Percentiles rank a stretch among this genome's conserved stretches.
Evolutionary conservation across 2,797 vertebrate genomes (phyloP).

Genomic region (Sebastes steindachneri): DNA sequence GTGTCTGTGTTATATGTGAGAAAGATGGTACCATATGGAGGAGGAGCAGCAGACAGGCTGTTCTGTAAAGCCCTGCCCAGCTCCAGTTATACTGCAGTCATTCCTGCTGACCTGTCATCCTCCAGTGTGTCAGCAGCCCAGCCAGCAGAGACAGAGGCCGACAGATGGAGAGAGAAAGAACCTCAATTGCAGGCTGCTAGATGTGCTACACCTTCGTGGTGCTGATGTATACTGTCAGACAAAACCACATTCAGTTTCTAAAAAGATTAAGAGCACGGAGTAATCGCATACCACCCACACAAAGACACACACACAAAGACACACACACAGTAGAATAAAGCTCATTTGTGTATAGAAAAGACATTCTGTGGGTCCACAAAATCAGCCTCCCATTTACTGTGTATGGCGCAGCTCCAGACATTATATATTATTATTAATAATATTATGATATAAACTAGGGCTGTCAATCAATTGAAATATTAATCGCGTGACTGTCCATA

Average conservation of each 20-base stretch:
- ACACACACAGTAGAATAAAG: not conserved
- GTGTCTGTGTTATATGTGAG: conserved; percentile 27
- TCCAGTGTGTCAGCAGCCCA: conserved; percentile 53
- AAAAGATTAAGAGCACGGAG: not conserved
- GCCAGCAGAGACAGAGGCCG: conserved; percentile 8
- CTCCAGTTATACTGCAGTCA: conserved; percentile 68
- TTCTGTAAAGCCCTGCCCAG: conserved; percentile 60
- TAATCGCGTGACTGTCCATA: too few species aligned
- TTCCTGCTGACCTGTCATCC: conserved; percentile 75
- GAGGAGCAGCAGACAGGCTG: conserved; percentile 67
- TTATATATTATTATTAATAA: too few species aligned
- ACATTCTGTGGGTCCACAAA: too few species aligned
- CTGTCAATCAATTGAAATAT: too few species aligned
- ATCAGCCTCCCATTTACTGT: too few species aligned
- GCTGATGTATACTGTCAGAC: not conserved
- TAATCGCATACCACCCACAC: not conserved
- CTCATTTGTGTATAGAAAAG: too few species aligned
- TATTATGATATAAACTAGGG: too few species aligned
- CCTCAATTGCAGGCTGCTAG: conserved; percentile 5
- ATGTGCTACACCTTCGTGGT: conserved; percentile 17
- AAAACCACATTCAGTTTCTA: conserved; percentile 18
- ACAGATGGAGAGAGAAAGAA: not conserved
- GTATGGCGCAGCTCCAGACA: too few species aligned
- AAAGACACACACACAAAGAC: not conserved
- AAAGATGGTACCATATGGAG: conserved; percentile 64